A percentile compares a stretch with the other conserved stretches of the same genome.
These are phyloP conservation scores for Lasioglossum baleicum DNA, from an alignment of 1,140 invertebrate species.

Conservation along the genomic window DNA sequence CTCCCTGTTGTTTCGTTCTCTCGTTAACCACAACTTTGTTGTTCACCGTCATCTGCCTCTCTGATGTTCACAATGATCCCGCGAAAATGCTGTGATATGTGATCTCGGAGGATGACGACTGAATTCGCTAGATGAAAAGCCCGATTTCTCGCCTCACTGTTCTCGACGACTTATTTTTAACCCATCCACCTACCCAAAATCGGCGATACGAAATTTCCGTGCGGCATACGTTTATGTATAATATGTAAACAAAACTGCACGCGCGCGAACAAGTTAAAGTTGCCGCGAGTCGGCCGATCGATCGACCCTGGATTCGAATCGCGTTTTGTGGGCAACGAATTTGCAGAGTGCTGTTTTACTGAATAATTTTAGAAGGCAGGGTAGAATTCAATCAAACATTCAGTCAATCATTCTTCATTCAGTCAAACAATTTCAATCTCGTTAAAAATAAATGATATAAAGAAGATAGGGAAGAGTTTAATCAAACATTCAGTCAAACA, in stretches of 20 bases:
- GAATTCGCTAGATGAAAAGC: not conserved
- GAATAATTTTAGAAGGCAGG: too few species aligned
- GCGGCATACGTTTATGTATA: conserved; percentile 31
- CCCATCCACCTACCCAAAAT: conserved; percentile 48
- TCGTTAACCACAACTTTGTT: conserved; percentile 40
- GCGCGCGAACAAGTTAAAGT: conserved; percentile 46
- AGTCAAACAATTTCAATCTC: too few species aligned
- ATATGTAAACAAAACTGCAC: conserved; percentile 50
- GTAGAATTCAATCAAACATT: too few species aligned
- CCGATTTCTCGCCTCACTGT: not conserved
- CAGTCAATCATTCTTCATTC: too few species aligned
- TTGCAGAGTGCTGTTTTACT: too few species aligned
- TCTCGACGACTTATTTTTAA: not conserved
- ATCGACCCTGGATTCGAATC: not conserved
- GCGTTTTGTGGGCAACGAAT: not conserved
- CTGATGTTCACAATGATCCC: not conserved
- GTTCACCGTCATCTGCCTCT: conserved; percentile 57
- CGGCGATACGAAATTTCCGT: conserved; percentile 45
- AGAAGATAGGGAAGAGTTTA: too few species aligned
- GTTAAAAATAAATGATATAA: too few species aligned
- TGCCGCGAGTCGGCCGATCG: conserved; percentile 22
- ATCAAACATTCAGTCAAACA: too few species aligned
- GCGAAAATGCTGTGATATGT: not conserved
- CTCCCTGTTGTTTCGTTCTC: conserved; percentile 29
- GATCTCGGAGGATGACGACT: not conserved